Evolutionary conservation across 2,113 vertebrate species (phyloP).

Genomic region (Nasalis larvatus): DNA sequence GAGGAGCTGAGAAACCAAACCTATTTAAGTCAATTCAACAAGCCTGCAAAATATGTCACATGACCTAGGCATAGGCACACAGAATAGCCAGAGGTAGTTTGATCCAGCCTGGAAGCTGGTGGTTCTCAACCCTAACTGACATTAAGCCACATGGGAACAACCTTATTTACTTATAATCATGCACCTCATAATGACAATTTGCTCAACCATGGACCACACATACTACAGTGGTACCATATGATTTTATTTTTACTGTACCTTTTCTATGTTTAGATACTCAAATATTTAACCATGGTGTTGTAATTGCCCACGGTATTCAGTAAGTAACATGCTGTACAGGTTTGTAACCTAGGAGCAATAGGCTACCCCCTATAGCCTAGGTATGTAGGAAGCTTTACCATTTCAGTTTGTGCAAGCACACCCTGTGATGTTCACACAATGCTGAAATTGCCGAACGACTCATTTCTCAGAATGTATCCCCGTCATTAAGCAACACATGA

Average conservation of each 20-base stretch:
- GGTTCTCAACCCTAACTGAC: neutral
- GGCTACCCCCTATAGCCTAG: neutral
- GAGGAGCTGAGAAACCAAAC: neutral
- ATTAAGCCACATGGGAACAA: neutral
- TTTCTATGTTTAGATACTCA: neutral
- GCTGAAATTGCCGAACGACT: neutral
- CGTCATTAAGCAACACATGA: neutral
- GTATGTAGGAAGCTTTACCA: neutral
- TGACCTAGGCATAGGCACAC: neutral
- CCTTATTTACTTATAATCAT: neutral
- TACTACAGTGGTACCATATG: neutral
- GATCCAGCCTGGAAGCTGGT: neutral
- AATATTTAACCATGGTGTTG: neutral
- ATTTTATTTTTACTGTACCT: neutral
- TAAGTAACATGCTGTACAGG: neutral
- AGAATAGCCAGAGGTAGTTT: neutral
- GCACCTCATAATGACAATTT: neutral
- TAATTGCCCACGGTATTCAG: neutral
- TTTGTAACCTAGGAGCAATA: neutral
- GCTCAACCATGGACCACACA: neutral
- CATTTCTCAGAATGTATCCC: neutral
- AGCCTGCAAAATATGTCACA: neutral
- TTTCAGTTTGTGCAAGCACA: neutral
- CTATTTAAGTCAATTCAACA: neutral
- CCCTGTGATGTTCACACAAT: neutral